Base-by-base conservation (phyloP, 2,113 vertebrate species). In the Hemicordylus capensis region DNA sequence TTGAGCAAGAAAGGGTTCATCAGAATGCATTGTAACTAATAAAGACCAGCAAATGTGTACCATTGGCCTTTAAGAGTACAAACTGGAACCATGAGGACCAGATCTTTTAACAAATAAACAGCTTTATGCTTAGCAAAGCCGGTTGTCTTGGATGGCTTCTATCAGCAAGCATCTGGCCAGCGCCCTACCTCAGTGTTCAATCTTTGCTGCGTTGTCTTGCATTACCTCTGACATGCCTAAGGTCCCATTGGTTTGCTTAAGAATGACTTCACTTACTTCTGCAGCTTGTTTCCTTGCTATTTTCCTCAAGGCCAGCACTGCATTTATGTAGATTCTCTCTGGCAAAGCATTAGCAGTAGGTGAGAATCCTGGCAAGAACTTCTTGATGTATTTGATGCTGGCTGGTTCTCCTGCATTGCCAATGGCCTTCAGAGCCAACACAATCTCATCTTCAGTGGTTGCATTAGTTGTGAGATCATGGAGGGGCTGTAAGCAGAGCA, bases 351-450 rank as follows among this genome's bases (percentile, higher is more conserved):
- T 89, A 3, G 96, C 96, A 56, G 84, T 91, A 1, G 79, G 74
- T 4, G 96, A 95, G 42, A 97, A 96, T 0, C 94, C 96, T 14
- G 98, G 98, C 83, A 98, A 90, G 93, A 98, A 97, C 90, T 96
- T 97, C 88, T 95, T 92, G 92, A 98, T 96, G 85, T 94, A 96
- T 90, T 98, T 98, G 86, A 98, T 95, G 85, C 97, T 98, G 90
- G 92, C 91, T 3, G 93, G 96, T 81, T 98, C 95, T 82, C 98
- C 98, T 4, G 98, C 97, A 1, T 98, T 98, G 84, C 97, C 97
- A 2, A 98, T 93, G 87, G 97, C 96, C 91, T 97, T 98, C 89
- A 98, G 91, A 83, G 95, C 94, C 6, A 97, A 81, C 31, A 95
- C 59, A 94, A 97, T 95, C 44, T 96, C 95, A n/a, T 92, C 92